Evolutionary conservation across 1,140 invertebrate species (phyloP), one percentile per base, ranked within the genome.

Genomic region (Drosophila sulfurigaster): DNA sequence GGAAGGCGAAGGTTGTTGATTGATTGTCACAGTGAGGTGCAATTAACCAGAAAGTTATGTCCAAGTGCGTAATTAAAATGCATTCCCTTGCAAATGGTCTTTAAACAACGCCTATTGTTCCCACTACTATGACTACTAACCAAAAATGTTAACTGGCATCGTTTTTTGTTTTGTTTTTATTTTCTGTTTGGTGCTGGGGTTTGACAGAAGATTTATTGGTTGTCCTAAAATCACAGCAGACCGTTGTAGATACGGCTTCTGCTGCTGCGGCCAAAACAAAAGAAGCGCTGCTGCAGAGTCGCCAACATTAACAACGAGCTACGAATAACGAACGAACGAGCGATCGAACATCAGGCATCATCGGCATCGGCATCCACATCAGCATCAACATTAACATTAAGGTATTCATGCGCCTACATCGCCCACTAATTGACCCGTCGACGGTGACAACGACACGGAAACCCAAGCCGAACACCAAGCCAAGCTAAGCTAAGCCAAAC

Each of bases 401-500:
- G 60, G 81, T 89, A 90, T 89, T 90, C 89, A 90, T 90, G 86
- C 86, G 82, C 82, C 87, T 75, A 90, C 82, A 72, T 90, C 87
- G 86, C 87, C 86, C 87, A 86, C 86, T 90, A 89, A 89, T 89
- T 89, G 86, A 89, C 70, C 69, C 81, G 76, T 67, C 81, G 59
- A 89, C 76, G 81, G 78, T 70, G 79, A 65, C 54, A 57, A 49
- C 45, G 5, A 32, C 32, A 38, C 49, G 13, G 32, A 35, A 30
- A 56, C 6, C 54, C n/a, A 59, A 57, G 60, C 25, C 54, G 54
- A 41, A 7, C 38, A 16, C 59, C 66, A 52, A 43, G 1, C 13
- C 46, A 48, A 16, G n/a, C 5, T 13, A 8, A 15, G 5, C 2
- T 38, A 38, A 38, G 10, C 35, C 11, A 70, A 66, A 62, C 16